Evolutionary conservation across 2,797 vertebrate genomes (phyloP).

Genomic region (Mormyrops attenuatus): DNA sequence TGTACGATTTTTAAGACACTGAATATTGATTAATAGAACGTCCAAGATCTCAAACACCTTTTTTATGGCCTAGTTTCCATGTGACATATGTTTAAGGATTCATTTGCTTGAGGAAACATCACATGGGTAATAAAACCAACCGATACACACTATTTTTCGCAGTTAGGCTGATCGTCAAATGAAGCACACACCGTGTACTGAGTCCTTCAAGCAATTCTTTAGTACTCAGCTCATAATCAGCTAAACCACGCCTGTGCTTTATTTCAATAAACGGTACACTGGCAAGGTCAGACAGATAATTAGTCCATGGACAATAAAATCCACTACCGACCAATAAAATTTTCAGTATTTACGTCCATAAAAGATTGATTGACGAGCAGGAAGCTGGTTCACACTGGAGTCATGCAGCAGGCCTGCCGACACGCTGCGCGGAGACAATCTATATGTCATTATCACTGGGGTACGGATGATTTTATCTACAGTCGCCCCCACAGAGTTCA

Average conservation of each 20-base stretch:
- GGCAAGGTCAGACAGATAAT: neutral
- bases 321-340: neutral
- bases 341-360: conserved; percentile 14
- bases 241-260: neutral
- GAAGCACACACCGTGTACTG: neutral
- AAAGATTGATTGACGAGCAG: neutral
- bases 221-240: neutral
- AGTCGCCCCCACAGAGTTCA: neutral
- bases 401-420: neutral
- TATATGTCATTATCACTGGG: neutral
- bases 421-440: neutral
- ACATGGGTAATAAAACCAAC: neutral
- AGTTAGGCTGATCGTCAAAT: neutral
- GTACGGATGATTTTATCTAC: neutral
- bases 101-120: neutral
- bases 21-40: neutral
- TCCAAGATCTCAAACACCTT: neutral
- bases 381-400: neutral
- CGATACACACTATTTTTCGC: neutral
- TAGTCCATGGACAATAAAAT: neutral
- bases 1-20: neutral
- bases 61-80: neutral
- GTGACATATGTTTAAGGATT: neutral
- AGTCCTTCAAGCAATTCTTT: neutral
- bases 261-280: neutral